These are phyloP conservation scores for Spheniscus humboldti DNA, from an alignment of 2,797 vertebrate genomes.

Conservation along the genomic window DNA sequence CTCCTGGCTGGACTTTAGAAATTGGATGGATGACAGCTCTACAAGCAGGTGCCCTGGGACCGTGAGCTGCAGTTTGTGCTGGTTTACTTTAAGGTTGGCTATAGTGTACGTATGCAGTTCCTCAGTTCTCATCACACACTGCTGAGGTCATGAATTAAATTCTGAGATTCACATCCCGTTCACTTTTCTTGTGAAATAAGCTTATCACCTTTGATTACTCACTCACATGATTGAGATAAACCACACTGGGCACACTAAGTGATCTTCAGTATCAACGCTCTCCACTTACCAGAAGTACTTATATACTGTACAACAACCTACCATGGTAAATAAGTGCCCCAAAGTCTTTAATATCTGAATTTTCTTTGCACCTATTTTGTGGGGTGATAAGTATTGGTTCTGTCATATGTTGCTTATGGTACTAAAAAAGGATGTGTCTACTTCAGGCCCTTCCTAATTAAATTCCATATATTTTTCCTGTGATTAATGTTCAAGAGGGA, in stretches of 20 bases:
- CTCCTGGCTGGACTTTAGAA: background rate
- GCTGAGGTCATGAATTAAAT: background rate
- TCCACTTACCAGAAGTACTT: background rate
- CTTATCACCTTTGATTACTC: background rate
- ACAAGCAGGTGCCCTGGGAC: background rate
- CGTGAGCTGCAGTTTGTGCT: background rate
- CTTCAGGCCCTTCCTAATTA: background rate
- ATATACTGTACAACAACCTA: background rate
- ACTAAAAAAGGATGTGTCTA: background rate
- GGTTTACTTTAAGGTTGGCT: background rate
- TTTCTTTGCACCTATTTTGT: background rate
- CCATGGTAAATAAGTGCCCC: fast-evolving
- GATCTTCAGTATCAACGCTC: background rate
- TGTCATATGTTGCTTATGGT: background rate
- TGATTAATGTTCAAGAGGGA: background rate
- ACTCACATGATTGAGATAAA: background rate
- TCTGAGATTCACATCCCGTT: background rate
- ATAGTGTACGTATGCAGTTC: background rate
- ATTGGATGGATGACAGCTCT: background rate
- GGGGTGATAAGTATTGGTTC: background rate
- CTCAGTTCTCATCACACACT: background rate
- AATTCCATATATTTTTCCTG: background rate
- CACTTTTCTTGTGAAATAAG: background rate
- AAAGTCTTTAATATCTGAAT: background rate
- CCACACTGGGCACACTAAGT: background rate